Percentiles rank a stretch among this genome's conserved stretches.
phyloP scores from a whole-genome alignment of 92 coral and sea anemone genomes.

The Phenganax stokvisi region DNA sequence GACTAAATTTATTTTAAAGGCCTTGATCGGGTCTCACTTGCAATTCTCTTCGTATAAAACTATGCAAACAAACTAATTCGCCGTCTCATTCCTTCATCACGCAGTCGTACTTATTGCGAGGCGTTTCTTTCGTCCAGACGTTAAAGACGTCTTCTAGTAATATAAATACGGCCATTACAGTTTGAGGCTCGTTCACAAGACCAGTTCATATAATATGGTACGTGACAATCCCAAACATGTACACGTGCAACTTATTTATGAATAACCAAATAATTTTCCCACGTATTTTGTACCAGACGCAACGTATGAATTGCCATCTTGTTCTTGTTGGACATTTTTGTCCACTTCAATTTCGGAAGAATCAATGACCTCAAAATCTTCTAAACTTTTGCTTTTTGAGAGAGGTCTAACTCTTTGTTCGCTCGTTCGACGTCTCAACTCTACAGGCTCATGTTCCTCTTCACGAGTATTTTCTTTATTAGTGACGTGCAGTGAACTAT shows the following conservation, averaged over 20 bases:
- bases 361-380: slow-evolving; percentile 23
- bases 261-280: slow-evolving; percentile 31
- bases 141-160: too few relatives aligned
- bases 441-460: background rate
- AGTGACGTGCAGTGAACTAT: background rate
- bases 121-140: too few relatives aligned
- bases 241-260: background rate
- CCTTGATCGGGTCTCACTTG: too few relatives aligned
- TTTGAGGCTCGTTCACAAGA: too few relatives aligned
- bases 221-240: too few relatives aligned
- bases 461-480: slow-evolving; percentile 7
- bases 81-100: too few relatives aligned
- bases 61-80: too few relatives aligned
- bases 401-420: background rate
- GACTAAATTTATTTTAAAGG: too few relatives aligned
- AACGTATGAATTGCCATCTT: background rate
- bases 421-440: background rate
- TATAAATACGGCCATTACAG: too few relatives aligned
- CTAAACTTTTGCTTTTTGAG: slow-evolving; percentile 18
- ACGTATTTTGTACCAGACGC: slow-evolving; percentile 30
- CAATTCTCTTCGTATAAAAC: too few relatives aligned
- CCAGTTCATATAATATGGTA: too few relatives aligned
- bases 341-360: slow-evolving; percentile 23
- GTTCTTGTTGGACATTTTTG: background rate
- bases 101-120: too few relatives aligned